A percentile compares a stretch with the other conserved stretches of the same genome.
phyloP scores from a whole-genome alignment of 2,113 vertebrate genomes.

The Rhinoptilus africanus region DNA sequence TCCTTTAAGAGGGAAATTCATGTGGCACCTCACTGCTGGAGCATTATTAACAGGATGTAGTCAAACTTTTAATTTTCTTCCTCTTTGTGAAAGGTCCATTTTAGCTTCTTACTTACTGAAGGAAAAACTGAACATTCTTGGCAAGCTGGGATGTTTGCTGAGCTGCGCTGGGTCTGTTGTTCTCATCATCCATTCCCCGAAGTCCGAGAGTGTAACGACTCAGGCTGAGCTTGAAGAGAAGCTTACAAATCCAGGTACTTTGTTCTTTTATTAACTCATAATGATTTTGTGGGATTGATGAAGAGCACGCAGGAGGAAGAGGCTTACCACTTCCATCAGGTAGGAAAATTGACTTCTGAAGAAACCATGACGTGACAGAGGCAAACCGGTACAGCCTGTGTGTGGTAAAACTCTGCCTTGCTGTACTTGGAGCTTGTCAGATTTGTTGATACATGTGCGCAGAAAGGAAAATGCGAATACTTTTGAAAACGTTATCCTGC shows the following conservation, averaged over 20 bases:
- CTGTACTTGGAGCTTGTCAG: not conserved
- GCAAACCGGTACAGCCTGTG: not conserved
- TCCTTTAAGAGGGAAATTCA: not conserved
- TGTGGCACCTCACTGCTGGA: not conserved
- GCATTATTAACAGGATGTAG: not conserved
- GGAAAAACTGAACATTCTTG: slow-evolving; percentile 90
- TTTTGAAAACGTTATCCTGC: not conserved
- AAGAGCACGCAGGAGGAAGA: not conserved
- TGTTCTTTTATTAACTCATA: not conserved
- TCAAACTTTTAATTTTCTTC: slow-evolving; percentile 7
- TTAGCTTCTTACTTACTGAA: slow-evolving; percentile 90
- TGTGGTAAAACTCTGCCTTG: not conserved
- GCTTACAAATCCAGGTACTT: slow-evolving; percentile 89
- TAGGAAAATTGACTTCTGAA: not conserved
- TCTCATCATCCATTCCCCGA: slow-evolving; percentile 93
- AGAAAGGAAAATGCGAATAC: not conserved
- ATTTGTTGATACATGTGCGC: not conserved
- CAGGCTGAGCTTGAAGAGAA: slow-evolving; percentile 88
- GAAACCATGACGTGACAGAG: not conserved
- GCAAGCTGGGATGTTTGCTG: slow-evolving; percentile 90
- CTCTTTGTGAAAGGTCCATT: slow-evolving; percentile 82
- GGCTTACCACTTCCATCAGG: not conserved
- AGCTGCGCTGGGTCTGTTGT: slow-evolving; percentile 91
- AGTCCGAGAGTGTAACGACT: slow-evolving; percentile 84
- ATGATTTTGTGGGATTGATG: not conserved